Conservation (phyloP, 2,888 invertebrate genomes). For the Uloborus plumipes region DNA sequence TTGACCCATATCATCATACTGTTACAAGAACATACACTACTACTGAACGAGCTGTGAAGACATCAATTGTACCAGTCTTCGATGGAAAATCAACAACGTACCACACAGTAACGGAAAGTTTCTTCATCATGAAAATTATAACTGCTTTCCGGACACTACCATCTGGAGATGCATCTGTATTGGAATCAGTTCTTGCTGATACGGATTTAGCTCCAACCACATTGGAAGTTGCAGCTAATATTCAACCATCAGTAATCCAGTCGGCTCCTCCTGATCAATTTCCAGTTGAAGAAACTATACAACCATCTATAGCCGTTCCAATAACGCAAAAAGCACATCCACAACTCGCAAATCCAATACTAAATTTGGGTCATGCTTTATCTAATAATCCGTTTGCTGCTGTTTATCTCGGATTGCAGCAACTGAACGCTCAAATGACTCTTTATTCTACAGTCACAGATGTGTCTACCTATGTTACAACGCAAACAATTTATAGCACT, state of each 20-base stretch:
- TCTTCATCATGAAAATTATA: conserved; percentile 86
- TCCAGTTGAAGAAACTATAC: conserved; percentile 13
- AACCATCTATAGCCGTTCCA: conserved; percentile 21
- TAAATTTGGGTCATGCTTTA: conserved; percentile 66
- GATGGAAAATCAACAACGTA: conserved; percentile 80
- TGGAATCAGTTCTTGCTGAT: conserved; percentile 46
- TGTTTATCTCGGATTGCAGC: conserved; percentile 67
- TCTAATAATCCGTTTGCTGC: conserved; percentile 68
- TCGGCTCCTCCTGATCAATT: conserved; percentile 41
- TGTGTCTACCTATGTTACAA: conserved; percentile 65
- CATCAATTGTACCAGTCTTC: conserved; percentile 88
- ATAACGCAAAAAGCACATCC: conserved; percentile 7
- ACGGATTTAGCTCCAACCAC: conserved; percentile 27
- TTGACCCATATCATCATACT: conserved; percentile 82
- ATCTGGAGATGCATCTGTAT: conserved; percentile 72
- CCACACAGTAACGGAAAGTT: conserved; percentile 88
- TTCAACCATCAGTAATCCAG: conserved; percentile 42
- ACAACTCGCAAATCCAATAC: conserved; percentile 65
- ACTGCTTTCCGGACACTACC: conserved; percentile 91
- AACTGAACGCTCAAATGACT: conserved; percentile 66
- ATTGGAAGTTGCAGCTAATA: conserved; percentile 45
- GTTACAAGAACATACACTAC: conserved; percentile 92
- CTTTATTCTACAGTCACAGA: conserved; percentile 65
- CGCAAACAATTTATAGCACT: conserved; percentile 67
- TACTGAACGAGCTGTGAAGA: conserved; percentile 89